Evolutionary conservation across 2,797 vertebrate species (phyloP).

Genomic region (Peromyscus nudipes): DNA sequence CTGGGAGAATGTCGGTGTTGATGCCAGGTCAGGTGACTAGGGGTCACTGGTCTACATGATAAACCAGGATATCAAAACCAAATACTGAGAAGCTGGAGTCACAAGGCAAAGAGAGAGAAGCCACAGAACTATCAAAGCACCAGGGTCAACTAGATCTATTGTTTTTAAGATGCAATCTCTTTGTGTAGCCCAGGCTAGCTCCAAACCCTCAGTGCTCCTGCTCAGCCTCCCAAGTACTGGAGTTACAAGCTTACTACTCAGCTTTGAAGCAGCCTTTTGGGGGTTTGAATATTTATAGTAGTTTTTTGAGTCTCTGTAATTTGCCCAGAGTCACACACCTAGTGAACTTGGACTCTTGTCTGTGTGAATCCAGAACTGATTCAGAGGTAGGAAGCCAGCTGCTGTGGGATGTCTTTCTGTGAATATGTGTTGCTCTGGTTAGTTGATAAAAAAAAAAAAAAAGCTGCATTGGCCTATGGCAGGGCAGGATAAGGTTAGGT

Average conservation of each 20-base stretch:
- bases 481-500: too few relatives aligned
- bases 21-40: background rate
- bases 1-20: background rate
- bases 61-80: background rate
- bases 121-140: background rate
- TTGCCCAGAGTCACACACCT: background rate
- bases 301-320: background rate
- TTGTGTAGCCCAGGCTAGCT: background rate
- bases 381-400: background rate
- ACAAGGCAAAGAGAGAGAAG: constrained; percentile 1
- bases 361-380: background rate
- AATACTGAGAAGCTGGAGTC: background rate
- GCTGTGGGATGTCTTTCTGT: too few relatives aligned
- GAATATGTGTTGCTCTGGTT: too few relatives aligned
- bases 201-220: background rate
- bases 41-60: background rate
- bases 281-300: background rate
- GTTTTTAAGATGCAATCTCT: background rate
- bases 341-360: background rate
- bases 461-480: too few relatives aligned
- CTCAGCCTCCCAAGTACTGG: background rate
- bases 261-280: background rate
- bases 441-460: too few relatives aligned
- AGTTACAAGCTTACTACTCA: background rate
- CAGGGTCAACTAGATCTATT: background rate